Conservation (phyloP, 2,113 vertebrate species). For the Sciurus niger region DNA sequence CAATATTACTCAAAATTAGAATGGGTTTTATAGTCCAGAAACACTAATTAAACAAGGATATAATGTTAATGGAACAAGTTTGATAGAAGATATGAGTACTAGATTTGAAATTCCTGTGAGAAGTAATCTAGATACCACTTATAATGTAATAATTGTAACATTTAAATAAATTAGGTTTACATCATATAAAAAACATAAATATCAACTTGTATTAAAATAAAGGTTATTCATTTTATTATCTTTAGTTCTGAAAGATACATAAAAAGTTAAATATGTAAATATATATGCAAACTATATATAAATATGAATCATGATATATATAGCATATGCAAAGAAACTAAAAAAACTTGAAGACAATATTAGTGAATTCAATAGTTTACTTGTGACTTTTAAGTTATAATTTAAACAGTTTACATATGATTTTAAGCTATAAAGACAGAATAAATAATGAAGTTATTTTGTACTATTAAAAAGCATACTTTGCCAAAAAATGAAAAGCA, state of each 20-base stretch:
- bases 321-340: background rate
- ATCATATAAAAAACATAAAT: background rate
- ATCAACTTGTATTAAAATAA: background rate
- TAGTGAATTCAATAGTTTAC: background rate
- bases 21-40: background rate
- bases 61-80: background rate
- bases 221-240: background rate
- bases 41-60: too few relatives aligned
- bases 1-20: background rate
- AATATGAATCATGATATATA: background rate
- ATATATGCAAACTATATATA: background rate
- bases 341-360: background rate
- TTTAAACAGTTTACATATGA: background rate
- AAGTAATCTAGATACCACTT: background rate
- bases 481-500: background rate
- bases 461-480: background rate
- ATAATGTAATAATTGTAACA: background rate
- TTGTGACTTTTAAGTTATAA: background rate
- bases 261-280: background rate
- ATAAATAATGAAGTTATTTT: background rate
- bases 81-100: background rate
- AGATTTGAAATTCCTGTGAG: background rate
- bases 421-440: background rate
- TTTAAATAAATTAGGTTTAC: background rate
- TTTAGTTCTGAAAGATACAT: background rate